These are phyloP conservation scores for Pseudococcus longispinus DNA, from an alignment of 2,888 invertebrate species.

Conservation along the genomic window DNA sequence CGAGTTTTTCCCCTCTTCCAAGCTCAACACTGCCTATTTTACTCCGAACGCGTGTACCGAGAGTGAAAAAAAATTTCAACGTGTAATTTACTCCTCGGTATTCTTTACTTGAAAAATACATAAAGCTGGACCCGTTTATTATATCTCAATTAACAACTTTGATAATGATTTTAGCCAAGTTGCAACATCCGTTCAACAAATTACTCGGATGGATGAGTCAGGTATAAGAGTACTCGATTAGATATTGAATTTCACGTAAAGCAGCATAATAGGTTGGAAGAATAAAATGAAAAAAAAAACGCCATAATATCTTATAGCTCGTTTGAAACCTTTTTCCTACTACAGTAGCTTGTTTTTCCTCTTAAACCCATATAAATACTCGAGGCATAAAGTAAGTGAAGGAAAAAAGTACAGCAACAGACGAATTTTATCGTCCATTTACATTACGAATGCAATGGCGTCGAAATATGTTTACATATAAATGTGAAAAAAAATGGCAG, in stretches of 20 bases:
- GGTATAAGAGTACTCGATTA: neutral
- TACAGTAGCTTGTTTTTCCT: neutral
- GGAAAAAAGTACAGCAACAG: neutral
- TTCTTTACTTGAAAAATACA: neutral
- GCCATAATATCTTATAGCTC: neutral
- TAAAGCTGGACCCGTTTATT: neutral
- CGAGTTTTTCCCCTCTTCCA: neutral
- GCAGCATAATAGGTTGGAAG: neutral
- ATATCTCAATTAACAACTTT: constrained; percentile 16
- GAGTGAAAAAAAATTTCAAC: neutral
- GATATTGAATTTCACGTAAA: neutral
- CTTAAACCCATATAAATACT: neutral
- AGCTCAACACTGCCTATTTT: neutral
- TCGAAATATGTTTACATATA: neutral
- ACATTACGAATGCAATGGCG: neutral
- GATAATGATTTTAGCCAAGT: neutral
- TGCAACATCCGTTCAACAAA: neutral
- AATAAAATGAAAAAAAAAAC: neutral
- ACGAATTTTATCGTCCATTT: neutral
- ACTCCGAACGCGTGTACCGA: neutral
- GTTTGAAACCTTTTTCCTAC: neutral
- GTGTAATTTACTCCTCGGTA: neutral
- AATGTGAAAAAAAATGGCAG: neutral
- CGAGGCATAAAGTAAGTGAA: neutral
- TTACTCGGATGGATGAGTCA: neutral